Percentiles rank a stretch among this genome's conserved stretches.
Conservation (phyloP, 2,888 invertebrate genomes). For the Trisateles emortualis region DNA sequence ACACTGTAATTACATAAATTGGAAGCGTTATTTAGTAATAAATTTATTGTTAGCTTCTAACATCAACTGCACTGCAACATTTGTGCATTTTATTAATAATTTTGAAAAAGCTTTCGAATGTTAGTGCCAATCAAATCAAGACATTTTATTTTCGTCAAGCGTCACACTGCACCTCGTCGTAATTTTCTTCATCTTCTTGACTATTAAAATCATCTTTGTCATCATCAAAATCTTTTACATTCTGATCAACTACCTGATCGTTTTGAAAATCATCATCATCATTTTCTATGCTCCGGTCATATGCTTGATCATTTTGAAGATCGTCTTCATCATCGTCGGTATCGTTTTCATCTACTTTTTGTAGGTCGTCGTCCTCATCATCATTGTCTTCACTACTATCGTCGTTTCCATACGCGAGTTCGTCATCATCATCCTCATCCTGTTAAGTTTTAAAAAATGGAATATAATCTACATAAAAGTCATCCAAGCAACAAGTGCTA, state of each 20-base stretch:
- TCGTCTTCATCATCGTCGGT: conserved; percentile 51
- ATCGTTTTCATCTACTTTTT: conserved; percentile 54
- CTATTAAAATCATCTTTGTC: conserved; percentile 52
- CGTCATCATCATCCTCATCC: conserved; percentile 40
- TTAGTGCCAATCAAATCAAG: conserved; percentile 71
- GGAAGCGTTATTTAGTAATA: not conserved
- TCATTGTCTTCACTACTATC: conserved; percentile 52
- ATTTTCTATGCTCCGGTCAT: conserved; percentile 32
- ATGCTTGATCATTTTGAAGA: conserved; percentile 40
- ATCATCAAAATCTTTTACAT: conserved; percentile 44
- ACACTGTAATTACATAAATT: conserved; percentile 15
- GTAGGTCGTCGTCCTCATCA: conserved; percentile 49
- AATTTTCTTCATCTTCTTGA: conserved; percentile 24
- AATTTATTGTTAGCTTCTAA: conserved; percentile 12
- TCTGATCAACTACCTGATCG: conserved; percentile 42
- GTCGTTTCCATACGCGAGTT: conserved; percentile 28
- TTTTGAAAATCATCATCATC: conserved; percentile 40
- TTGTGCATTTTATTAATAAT: conserved; percentile 22
- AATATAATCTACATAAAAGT: conserved; percentile 11
- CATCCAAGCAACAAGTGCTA: conserved; percentile 13
- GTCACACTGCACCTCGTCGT: conserved; percentile 64
- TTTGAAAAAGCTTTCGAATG: conserved; percentile 56
- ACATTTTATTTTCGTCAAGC: conserved; percentile 44
- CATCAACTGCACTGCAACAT: conserved; percentile 18
- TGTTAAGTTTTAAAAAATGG: conserved; percentile 40